These are phyloP conservation scores for Hiodon alosoides DNA, from an alignment of 2,113 vertebrate genomes.

Conservation along the genomic window DNA sequence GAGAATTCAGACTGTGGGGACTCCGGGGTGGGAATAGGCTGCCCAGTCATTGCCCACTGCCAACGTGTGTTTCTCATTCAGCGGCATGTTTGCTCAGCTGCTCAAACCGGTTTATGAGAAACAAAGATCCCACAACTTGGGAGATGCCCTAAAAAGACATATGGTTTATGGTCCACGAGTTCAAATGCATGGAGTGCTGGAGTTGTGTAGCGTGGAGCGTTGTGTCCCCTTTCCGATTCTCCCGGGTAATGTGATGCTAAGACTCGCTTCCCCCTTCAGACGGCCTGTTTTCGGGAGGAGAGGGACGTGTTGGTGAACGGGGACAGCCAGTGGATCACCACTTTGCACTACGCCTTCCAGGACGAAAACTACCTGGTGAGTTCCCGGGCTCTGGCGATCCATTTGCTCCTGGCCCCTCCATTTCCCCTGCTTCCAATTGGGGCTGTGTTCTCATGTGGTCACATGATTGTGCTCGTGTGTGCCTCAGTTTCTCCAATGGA, in stretches of 20 bases:
- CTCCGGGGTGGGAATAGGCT: neutral
- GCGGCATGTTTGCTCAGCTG: neutral
- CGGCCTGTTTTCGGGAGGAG: constrained; percentile 96
- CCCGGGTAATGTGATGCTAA: neutral
- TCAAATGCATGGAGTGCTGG: no score
- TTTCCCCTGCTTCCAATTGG: neutral
- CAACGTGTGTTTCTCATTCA: neutral
- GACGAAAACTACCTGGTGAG: constrained; percentile 94
- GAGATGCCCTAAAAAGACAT: neutral
- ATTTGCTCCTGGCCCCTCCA: neutral
- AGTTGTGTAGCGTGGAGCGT: neutral
- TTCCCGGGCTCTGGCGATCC: neutral
- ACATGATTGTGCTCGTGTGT: no score
- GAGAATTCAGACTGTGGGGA: neutral
- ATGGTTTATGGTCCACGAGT: no score
- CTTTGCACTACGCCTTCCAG: constrained; percentile 95
- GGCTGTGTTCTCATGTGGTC: no score
- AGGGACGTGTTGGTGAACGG: constrained; percentile 92
- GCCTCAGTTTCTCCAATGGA: no score
- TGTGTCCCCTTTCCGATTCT: neutral
- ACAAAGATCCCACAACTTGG: neutral
- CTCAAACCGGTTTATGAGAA: neutral
- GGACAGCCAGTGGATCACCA: constrained; percentile 95
- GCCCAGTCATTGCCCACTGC: neutral
- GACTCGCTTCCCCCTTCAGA: constrained; percentile 56